Evolutionary conservation across 1,140 invertebrate genomes (phyloP), one percentile per base, ranked within the genome.

Genomic region (Cheumatopsyche charites): DNA sequence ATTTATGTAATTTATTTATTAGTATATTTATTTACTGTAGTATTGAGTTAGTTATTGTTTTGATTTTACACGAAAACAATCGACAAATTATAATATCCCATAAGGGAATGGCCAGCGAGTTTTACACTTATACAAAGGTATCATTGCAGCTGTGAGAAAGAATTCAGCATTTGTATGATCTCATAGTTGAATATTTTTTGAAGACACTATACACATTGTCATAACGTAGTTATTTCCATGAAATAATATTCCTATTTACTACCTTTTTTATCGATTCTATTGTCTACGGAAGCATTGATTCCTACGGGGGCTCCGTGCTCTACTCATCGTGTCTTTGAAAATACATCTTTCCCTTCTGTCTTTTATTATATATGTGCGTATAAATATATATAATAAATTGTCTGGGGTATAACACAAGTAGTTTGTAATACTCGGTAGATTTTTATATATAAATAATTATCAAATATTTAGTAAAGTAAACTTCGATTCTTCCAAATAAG

Each of bases 111-210:
- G 9, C 47, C 47, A 52, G 47, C 47, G 47, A 52, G 47, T 52
- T 52, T 52, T 52, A 17, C 47, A 52, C 15, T 52, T 52, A 52
- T 52, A 52, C 19, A 52, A 19, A 52, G 15, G 19, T 58, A 58
- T 72, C 36, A 41, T 62, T 69, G 66, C 62, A 73, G 62, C 61
- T 63, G 67, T 73, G 62, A 75, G 73, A 75, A 62, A 69, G 67
- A 49, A 72, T 63, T 45, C 67, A 70, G 70, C 70, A 65, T 62
- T 63, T 72, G 73, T 75, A 43, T 72, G 73, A 75, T 75, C 73
- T 75, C 73, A 75, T 69, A 75, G 73, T 75, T 75, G 70, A 72
- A 75, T 75, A 75, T 75, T 75, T 72, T 75, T 72, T 71, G 73
- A 72, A 71, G 70, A 68, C 67, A 70, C 61, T 74, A 74, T 74